Base-by-base conservation (phyloP, 2,888 invertebrate genomes). In the Temnothorax rugatulus region DNA sequence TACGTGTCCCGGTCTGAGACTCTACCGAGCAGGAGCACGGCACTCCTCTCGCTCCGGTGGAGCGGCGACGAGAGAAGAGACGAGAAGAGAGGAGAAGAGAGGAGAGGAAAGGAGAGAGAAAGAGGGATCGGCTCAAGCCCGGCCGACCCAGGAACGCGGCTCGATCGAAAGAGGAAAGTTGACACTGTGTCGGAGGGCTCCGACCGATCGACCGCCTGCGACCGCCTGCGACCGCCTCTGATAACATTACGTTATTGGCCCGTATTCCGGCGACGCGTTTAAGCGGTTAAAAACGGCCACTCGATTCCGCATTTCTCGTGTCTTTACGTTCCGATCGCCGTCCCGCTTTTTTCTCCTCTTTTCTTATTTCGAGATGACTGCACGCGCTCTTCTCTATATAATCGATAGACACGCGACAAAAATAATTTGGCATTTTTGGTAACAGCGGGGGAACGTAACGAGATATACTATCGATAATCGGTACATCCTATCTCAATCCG, bases 81-180 rank as follows among this genome's bases (percentile, higher is more conserved):
- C n/a, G n/a, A 38, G 38, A 38, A 8, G 74, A 47, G 34, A 21
- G 34, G 61, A 38, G 38, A 38, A 8, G 74, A 47, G 34, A 21
- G 34, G 61, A 52, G 66, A 18, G 34, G 15, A n/a, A 21, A 38
- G 34, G 11, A 21, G 29, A n/a, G 59, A 61, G 29, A n/a, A 8
- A 29, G 59, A 52, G 44, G 50, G 41, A 82, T 57, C 66, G 64
- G 66, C 25, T 57, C 34, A 83, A 76, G 41, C 83, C 83, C 77
- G 59, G 76, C 68, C 83, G 76, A 76, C 66, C 76, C 59, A 83
- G 83, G 66, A 76, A 76, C 66, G 59, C 25, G 21, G 83, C 57
- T 76, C 59, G 79, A 66, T 82, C 54, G 76, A 82, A 57, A 76
- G 64, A 66, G 54, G 82, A 77, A 82, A 68, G 66, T 77, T 66